Evolutionary conservation across 2,888 invertebrate genomes (phyloP).

Genomic region (Germaria angustata): DNA sequence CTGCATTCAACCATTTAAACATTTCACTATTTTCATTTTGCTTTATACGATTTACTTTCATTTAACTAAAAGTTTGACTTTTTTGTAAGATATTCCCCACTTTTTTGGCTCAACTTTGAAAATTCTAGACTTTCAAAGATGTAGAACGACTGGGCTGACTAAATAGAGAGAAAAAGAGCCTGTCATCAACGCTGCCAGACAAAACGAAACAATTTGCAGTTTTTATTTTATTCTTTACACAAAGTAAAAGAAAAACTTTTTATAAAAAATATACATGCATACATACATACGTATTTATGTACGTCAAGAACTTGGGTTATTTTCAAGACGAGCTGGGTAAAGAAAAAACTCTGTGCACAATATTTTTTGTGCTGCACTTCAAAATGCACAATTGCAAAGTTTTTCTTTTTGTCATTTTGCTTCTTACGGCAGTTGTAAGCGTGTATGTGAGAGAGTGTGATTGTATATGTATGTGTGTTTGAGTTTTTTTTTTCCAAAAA

Average conservation of each 20-base stretch:
- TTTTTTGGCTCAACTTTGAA: slow-evolving; percentile 50
- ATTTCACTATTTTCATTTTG: slow-evolving; percentile 5
- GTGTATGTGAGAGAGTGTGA: background rate
- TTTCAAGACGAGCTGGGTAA: background rate
- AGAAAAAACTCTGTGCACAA: slow-evolving; percentile 1
- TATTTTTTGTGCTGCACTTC: slow-evolving; percentile 46
- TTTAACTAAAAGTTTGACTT: slow-evolving; percentile 5
- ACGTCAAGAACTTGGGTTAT: slow-evolving; percentile 37
- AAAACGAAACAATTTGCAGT: slow-evolving; percentile 20
- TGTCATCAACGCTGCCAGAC: slow-evolving; percentile 57
- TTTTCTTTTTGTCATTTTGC: slow-evolving; percentile 17
- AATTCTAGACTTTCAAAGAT: background rate
- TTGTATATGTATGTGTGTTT: background rate
- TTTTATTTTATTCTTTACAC: slow-evolving; percentile 6
- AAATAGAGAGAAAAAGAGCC: background rate
- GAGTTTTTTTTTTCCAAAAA: slow-evolving; percentile 22
- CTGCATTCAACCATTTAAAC: slow-evolving; percentile 11
- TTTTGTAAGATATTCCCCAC: background rate
- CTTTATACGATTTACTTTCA: slow-evolving; percentile 27
- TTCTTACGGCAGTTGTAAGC: slow-evolving; percentile 8
- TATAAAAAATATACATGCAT: background rate
- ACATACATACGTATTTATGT: background rate
- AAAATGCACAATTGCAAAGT: slow-evolving; percentile 61
- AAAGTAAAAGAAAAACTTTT: slow-evolving; percentile 22
- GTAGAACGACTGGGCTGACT: slow-evolving; percentile 17